Conservation (phyloP, 2,113 vertebrate species). For the Saccopteryx leptura region DNA sequence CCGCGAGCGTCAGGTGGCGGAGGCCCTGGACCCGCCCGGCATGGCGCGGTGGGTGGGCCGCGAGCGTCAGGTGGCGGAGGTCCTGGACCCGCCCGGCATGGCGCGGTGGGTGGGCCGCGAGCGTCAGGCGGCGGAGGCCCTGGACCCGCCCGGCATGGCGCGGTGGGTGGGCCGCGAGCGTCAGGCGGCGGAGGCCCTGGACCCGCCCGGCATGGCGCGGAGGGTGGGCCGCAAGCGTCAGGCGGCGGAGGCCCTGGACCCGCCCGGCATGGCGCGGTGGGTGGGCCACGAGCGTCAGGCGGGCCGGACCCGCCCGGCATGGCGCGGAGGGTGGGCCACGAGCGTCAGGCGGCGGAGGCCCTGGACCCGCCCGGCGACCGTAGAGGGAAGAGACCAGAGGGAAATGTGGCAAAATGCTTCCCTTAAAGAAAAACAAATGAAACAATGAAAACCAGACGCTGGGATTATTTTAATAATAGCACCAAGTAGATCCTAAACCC, state of each 20-base stretch:
- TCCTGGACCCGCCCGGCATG: not conserved
- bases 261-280: no score
- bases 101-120: rapidly evolving
- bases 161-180: rapidly evolving
- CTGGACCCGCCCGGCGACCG: not conserved
- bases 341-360: not conserved
- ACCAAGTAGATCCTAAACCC: not conserved
- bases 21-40: not conserved
- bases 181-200: not conserved
- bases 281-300: rapidly evolving
- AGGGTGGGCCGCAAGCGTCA: rapidly evolving
- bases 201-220: no score
- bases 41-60: rapidly evolving
- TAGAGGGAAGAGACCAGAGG: not conserved
- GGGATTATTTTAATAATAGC: not conserved
- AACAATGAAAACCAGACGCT: not conserved
- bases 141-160: not conserved
- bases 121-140: not conserved
- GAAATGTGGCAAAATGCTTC: not conserved
- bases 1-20: rapidly evolving
- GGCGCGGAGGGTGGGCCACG: rapidly evolving
- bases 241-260: not conserved
- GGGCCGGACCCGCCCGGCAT: not conserved
- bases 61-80: rapidly evolving
- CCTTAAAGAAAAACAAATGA: not conserved